Evolutionary conservation across 2,113 vertebrate species (phyloP), one percentile per base, ranked within the genome.

Genomic region (Pyrgilauda ruficollis): DNA sequence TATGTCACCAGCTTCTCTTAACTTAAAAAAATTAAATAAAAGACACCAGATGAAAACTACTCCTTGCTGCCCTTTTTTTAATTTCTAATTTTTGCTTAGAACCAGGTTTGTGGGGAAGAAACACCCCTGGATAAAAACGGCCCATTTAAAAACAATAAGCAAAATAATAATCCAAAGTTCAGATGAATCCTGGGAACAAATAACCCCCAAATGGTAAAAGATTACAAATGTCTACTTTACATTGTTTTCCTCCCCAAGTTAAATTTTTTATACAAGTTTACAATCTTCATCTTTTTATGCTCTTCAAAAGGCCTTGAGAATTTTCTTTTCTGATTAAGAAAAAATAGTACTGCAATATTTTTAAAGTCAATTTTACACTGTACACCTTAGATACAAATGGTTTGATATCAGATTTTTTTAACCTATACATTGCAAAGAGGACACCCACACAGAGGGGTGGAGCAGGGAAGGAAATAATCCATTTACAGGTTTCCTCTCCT

Each of bases 1-100:
- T 99, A 99, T 98, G 98, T 98, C 97, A 98, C 98, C 98, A 98
- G 98, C 97, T 97, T 98, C 98, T 98, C 97, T 98, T 98, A 99
- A 99, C 98, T 99, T 99, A 98, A 98, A 97, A 99, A 98, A 98
- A 98, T 99, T 99, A 99, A 99, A 99, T 99, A 99, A 98, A 97
- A 98, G 98, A 98, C 98, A 98, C 98, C 98, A 97, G 98, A 98
- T 98, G 97, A 98, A 98, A 98, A 98, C 97, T 97, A 97, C 97
- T 97, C 97, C 98, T 98, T 95, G 97, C 96, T 97, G 97, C 95
- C 97, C 95, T 97, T 96, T 87, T 89, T 73, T 97, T 92, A 79
- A 92, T 96, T 90, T 90, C 31, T 53, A 87, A 82, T 96, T 97
- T 98, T 97, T 98, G 97, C 95, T 98, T 98, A 98, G 96, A 98